Evolutionary conservation across 2,113 vertebrate species (phyloP).

Genomic region (Pangasianodon gigas): DNA sequence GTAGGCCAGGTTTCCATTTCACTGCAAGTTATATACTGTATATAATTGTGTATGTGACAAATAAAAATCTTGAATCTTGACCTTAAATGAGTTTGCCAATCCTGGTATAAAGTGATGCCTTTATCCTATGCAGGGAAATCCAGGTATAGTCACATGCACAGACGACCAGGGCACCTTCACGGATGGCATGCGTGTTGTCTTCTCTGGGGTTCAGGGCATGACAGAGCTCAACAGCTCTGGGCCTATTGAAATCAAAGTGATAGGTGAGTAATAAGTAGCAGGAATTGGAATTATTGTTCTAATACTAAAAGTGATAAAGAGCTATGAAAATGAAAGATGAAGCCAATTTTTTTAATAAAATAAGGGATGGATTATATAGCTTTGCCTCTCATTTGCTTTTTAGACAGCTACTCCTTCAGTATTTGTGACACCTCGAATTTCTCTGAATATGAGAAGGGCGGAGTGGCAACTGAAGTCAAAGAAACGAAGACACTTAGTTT

Average conservation of each 20-base stretch:
- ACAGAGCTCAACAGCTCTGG: conserved; percentile 77
- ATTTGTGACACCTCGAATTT: conserved; percentile 82
- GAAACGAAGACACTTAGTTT: conserved; percentile 63
- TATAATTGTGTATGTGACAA: no score
- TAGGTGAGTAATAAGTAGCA: conserved; percentile 64
- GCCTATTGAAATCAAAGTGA: conserved; percentile 66
- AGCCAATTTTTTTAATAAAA: neutral
- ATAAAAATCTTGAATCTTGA: no score
- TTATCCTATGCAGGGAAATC: conserved; percentile 68
- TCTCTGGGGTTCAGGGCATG: conserved; percentile 86
- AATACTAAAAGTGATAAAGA: neutral
- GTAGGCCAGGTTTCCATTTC: no score
- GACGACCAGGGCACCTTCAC: conserved; percentile 62
- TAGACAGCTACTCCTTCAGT: conserved; percentile 73
- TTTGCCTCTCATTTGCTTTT: neutral
- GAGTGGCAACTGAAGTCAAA: conserved; percentile 76
- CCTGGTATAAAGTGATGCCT: neutral
- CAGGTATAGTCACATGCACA: conserved; percentile 75
- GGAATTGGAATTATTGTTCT: neutral
- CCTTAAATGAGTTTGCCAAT: neutral
- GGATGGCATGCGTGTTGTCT: conserved; percentile 69
- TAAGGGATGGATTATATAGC: neutral
- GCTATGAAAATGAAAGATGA: neutral
- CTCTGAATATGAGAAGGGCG: conserved; percentile 73
- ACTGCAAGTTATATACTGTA: no score